Evolutionary conservation across 2,797 vertebrate genomes (phyloP).

Genomic region (Dipus sagitta): DNA sequence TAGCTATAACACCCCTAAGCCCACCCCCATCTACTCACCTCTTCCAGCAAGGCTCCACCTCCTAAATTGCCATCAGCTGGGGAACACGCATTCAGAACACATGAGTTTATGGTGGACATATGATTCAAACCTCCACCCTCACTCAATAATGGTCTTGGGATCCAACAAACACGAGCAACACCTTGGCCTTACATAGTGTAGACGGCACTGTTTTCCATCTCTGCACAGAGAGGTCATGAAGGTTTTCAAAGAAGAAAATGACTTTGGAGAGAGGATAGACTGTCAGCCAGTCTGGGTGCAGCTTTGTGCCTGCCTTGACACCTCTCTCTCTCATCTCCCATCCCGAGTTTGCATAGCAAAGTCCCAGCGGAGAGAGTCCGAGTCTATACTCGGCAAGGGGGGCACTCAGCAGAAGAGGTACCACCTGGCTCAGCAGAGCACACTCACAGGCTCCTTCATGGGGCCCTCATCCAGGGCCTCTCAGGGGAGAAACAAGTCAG

Average conservation of each 20-base stretch:
- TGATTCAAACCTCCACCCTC: not conserved
- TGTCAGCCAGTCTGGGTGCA: not conserved
- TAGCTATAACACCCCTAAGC: too few relatives aligned
- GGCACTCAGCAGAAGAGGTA: not conserved
- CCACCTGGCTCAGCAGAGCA: too few relatives aligned
- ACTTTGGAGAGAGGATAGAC: not conserved
- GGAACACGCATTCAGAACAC: too few relatives aligned
- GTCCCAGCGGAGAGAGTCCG: not conserved
- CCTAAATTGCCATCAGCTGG: too few relatives aligned
- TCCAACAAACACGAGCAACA: not conserved
- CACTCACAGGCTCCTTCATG: not conserved
- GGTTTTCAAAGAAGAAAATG: conserved; percentile 38
- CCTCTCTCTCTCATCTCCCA: not conserved
- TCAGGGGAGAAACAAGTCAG: not conserved
- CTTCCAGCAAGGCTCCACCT: too few relatives aligned
- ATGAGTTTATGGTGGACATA: too few relatives aligned
- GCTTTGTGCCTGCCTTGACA: not conserved
- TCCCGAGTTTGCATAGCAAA: not conserved
- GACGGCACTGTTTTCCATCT: not conserved
- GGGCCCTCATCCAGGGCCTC: not conserved
- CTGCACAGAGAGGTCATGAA: not conserved
- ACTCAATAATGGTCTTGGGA: not conserved
- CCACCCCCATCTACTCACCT: too few relatives aligned
- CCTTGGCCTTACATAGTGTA: not conserved
- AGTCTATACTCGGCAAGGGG: not conserved